Base-by-base conservation (phyloP, 2,797 vertebrate species). In the Balearica regulorum region DNA sequence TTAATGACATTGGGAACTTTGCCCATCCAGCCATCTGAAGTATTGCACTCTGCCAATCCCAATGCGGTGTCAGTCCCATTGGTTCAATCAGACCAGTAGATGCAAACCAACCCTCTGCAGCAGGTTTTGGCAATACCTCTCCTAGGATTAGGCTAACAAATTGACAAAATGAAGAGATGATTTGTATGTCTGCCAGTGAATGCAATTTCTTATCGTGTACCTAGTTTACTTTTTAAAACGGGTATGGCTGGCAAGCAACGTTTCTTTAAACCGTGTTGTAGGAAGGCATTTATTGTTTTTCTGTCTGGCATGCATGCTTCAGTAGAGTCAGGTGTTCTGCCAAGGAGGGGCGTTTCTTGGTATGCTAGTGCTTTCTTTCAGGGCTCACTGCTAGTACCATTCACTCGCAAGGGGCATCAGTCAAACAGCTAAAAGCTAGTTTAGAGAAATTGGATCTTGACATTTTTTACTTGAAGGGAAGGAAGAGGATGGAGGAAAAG, bases 381-480 rank as follows among this genome's bases (percentile, higher is more conserved):
- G 62, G 58, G 57, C 35, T 12, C 4, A 1, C 39, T 58, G 43
- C 44, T 39, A 46, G 69, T 60, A 48, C 61, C 18, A 9, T 65
- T 72, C 46, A 37, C 76, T 84, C 82, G 69, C 68, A 79, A 91
- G n/a, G 58, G 83, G 75, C 92, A 83, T 41, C 16, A 58, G 58
- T 55, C 61, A 79, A 28, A 16, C 77, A 95, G 58, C 24, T 37
- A 68, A 68, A 93, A 85, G 21, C 75, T 72, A 49, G 11, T 19
- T 89, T 62, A 69, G 94, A 94, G 93, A 92, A 93, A 95, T 83
- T 93, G 77, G 72, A 84, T 93, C 75, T 20, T 15, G 69, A 37
- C 33, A 35, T 44, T 57, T 80, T 22, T 57, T 19, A n/a, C 60
- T 76, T 61, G 90, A 95, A 93, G 78, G 51, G 21, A 69, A 93